Evolutionary conservation across 2,888 invertebrate species (phyloP), one percentile per base, ranked within the genome.

Genomic region (Gastracanthus pulcherrimus): DNA sequence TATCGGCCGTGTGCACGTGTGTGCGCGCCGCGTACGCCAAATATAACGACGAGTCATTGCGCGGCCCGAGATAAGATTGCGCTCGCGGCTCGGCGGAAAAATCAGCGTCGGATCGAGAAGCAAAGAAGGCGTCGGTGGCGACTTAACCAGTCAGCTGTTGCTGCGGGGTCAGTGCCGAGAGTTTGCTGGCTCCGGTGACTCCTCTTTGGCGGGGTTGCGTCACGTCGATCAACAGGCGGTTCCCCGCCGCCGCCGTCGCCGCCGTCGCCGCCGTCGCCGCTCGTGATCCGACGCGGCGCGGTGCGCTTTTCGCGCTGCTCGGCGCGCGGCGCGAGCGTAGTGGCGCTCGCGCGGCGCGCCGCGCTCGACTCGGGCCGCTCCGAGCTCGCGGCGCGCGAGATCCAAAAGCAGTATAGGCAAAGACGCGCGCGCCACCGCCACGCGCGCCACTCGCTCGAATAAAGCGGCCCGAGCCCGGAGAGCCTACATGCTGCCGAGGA

Each of bases 371-470:
- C 23, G 23, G 64, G 13, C 51, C 26, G 48, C 13, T 11, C 69
- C n/a, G 19, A 55, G 26, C 34, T 36, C 36, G 34, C 66, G 36
- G 31, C 48, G 13, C 41, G 62, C 60, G 51, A 51, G 26, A 48
- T 74, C 74, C 64, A 74, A 74, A 64, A 66, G 60, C 79, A 74
- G 79, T 79, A 9, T 60, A 74, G 74, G 41, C 67, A 31, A 79
- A 79, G 79, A 74, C 79, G 79, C 67, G 76, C 71, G 80, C 80
- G 80, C 71, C 71, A 76, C 64, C 55, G 58, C 58, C 70, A 23
- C 80, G 75, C 62, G 70, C 38, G 23, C 36, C 70, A 31, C 9
- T 11, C n/a, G 62, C 31, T 11, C 62, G 62, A 31, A 23, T 5
- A n/a, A 45, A 41, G 41, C 31, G 34, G 36, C 11, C 60, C 38